Evolutionary conservation across 2,888 invertebrate genomes (phyloP).

Genomic region (Papilio elwesi): DNA sequence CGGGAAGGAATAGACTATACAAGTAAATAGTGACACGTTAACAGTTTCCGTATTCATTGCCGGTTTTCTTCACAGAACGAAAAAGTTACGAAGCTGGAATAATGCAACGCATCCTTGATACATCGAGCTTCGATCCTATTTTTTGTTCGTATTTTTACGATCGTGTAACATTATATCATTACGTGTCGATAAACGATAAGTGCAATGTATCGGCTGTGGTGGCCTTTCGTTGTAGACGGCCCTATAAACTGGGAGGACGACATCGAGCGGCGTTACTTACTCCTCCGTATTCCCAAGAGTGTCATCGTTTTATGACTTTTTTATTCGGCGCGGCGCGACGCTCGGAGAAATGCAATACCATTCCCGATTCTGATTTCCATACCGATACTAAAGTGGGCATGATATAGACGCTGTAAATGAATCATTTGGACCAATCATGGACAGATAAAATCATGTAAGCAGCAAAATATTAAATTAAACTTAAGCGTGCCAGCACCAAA

Average conservation of each 20-base stretch:
- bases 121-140: conserved; percentile 56
- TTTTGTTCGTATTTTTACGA: conserved; percentile 74
- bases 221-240: conserved; percentile 70
- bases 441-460: conserved; percentile 45
- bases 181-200: conserved; percentile 77
- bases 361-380: conserved; percentile 72
- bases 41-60: conserved; percentile 69
- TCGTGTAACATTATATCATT: conserved; percentile 75
- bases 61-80: conserved; percentile 46
- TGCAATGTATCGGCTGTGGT: conserved; percentile 62
- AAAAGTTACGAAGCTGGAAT: background rate
- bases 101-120: conserved; percentile 52
- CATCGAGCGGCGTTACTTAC: conserved; percentile 72
- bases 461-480: background rate
- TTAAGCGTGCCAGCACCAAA: conserved; percentile 15
- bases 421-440: conserved; percentile 59
- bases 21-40: conserved; percentile 52
- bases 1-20: conserved; percentile 28
- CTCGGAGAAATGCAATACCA: conserved; percentile 78
- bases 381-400: conserved; percentile 64
- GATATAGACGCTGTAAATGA: conserved; percentile 65
- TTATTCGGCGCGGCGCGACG: conserved; percentile 77
- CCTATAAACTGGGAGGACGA: conserved; percentile 70
- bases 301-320: conserved; percentile 81
- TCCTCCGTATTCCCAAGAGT: conserved; percentile 77